Evolutionary conservation across 2,113 vertebrate species (phyloP).

Genomic region (Sitta europaea): DNA sequence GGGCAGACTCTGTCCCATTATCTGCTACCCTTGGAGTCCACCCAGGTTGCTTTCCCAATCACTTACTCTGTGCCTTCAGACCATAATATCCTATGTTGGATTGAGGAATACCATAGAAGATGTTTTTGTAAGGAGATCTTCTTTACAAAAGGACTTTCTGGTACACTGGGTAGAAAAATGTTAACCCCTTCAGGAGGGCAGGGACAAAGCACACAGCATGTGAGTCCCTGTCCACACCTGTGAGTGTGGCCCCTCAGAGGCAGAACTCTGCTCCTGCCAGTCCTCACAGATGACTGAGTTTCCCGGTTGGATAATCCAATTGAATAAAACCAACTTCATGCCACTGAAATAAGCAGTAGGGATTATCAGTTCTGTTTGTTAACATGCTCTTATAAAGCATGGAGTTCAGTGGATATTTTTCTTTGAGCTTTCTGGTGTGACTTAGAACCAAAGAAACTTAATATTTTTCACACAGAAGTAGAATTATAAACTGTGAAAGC

Average conservation of each 20-base stretch:
- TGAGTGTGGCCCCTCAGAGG: rapidly evolving
- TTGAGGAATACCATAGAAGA: neutral
- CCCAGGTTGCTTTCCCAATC: neutral
- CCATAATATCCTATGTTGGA: neutral
- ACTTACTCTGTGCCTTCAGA: neutral
- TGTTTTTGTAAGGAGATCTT: neutral
- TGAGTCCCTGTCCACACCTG: neutral
- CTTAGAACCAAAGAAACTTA: neutral
- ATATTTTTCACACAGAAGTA: neutral
- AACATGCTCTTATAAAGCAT: neutral
- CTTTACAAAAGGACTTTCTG: neutral
- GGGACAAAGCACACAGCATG: neutral
- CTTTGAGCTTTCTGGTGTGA: neutral
- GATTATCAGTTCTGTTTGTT: neutral
- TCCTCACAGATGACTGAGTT: neutral
- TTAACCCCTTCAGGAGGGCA: neutral
- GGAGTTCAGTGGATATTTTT: neutral
- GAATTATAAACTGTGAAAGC: neutral
- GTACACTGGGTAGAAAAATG: neutral
- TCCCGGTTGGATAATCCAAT: neutral
- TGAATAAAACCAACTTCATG: neutral
- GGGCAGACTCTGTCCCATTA: neutral
- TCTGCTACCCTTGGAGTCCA: neutral
- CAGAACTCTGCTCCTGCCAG: neutral
- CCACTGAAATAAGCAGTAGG: neutral